Evolutionary conservation across 2,113 vertebrate species (phyloP).

Genomic region (Oryzias javanicus): DNA sequence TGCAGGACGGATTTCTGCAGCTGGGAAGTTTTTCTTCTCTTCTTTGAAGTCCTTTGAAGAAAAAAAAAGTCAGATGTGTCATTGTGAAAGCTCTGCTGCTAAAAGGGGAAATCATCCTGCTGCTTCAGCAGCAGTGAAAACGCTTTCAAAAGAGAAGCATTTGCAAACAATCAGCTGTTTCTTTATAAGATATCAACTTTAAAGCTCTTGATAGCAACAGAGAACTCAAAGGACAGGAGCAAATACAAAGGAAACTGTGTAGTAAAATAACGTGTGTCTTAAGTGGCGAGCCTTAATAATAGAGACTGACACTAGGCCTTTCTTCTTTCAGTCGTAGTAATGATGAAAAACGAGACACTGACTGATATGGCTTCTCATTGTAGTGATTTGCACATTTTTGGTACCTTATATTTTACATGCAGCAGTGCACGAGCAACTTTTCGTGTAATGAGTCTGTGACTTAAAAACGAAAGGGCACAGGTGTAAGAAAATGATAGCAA

Average conservation of each 20-base stretch:
- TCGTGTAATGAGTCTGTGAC: constrained; percentile 3
- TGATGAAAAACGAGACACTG: constrained; percentile 24
- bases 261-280: constrained; percentile 35
- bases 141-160: constrained; percentile 39
- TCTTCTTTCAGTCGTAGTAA: constrained; percentile 22
- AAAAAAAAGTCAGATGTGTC: constrained; percentile 23
- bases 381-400: constrained; percentile 17
- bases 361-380: constrained; percentile 27
- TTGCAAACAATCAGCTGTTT: constrained; percentile 67
- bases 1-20: constrained; percentile 1
- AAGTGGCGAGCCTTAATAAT: constrained; percentile 12
- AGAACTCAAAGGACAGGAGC: constrained; percentile 33
- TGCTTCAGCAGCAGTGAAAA: constrained; percentile 51
- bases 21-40: constrained; percentile 8
- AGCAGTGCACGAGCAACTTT: neutral
- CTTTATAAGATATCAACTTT: constrained; percentile 40
- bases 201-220: constrained; percentile 33
- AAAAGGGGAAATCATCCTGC: constrained; percentile 43
- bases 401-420: constrained; percentile 9
- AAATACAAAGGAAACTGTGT: constrained; percentile 40
- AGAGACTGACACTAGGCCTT: constrained; percentile 10
- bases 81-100: constrained; percentile 48
- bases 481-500: constrained; percentile 1
- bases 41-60: constrained; percentile 1
- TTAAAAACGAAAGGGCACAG: constrained; percentile 16